Evolutionary conservation across 1,140 invertebrate genomes (phyloP).

Genomic region (Drosophila truncata): DNA sequence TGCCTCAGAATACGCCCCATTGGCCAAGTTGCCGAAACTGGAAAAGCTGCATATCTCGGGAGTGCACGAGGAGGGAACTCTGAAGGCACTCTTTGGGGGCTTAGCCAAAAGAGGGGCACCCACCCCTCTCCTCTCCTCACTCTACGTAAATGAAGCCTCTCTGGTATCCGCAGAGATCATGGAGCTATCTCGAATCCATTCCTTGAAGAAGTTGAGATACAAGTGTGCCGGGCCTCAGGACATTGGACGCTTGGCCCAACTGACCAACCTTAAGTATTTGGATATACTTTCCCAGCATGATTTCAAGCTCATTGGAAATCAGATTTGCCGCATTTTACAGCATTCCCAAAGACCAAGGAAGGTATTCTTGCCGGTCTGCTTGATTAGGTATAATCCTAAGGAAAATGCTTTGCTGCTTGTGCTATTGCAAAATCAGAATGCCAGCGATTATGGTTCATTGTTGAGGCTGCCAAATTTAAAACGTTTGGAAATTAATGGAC

Average conservation of each 20-base stretch:
- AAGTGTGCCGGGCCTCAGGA: background rate
- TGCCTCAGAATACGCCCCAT: slow-evolving; percentile 9
- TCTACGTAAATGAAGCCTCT: background rate
- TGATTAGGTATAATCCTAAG: background rate
- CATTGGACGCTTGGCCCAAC: background rate
- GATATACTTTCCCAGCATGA: background rate
- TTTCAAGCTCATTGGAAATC: background rate
- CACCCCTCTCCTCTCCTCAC: background rate
- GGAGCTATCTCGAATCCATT: background rate
- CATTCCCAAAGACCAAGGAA: background rate
- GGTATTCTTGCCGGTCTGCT: background rate
- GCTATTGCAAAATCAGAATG: background rate
- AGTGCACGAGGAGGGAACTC: slow-evolving; percentile 1
- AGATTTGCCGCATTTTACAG: background rate
- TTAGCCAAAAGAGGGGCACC: slow-evolving; percentile 2
- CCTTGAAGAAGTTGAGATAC: background rate
- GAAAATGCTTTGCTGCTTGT: background rate
- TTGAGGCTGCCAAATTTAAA: background rate
- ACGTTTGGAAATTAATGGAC: background rate
- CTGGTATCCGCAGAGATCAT: background rate
- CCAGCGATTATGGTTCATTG: background rate
- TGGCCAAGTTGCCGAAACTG: background rate
- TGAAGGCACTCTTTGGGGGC: background rate
- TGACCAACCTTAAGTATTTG: background rate
- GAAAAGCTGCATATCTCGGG: background rate